Evolutionary conservation across 2,113 vertebrate species (phyloP).

Genomic region (Columba janthina): DNA sequence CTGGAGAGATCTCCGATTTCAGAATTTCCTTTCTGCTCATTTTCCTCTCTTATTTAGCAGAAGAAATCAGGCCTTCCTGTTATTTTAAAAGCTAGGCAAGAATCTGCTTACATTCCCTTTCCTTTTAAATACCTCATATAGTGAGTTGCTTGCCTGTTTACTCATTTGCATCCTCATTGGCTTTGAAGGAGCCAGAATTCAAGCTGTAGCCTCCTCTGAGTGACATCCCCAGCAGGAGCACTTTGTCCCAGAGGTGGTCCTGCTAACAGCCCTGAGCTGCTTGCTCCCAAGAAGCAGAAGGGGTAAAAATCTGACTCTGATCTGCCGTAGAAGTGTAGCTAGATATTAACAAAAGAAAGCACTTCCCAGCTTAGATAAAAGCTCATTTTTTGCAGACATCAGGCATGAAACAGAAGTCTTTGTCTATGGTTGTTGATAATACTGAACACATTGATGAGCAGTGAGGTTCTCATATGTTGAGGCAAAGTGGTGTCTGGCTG

Average conservation of each 20-base stretch:
- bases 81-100: not conserved
- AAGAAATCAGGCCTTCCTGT: not conserved
- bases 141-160: not conserved
- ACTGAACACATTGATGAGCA: not conserved
- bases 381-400: not conserved
- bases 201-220: not conserved
- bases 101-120: not conserved
- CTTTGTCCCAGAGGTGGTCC: not conserved
- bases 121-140: not conserved
- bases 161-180: not conserved
- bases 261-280: not conserved
- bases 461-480: not conserved
- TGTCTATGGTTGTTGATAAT: fast-evolving
- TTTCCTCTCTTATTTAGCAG: not conserved
- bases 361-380: not conserved
- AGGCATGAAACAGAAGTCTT: not conserved
- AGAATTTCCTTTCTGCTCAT: not conserved
- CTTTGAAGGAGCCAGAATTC: not conserved
- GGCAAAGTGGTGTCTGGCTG: not conserved
- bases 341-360: not conserved
- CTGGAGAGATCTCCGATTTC: not conserved
- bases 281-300: not conserved
- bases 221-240: not conserved
- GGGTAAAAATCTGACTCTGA: not conserved
- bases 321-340: not conserved